phyloP scores from a whole-genome alignment of 2,113 vertebrate species.

The Erpornis zantholeuca region DNA sequence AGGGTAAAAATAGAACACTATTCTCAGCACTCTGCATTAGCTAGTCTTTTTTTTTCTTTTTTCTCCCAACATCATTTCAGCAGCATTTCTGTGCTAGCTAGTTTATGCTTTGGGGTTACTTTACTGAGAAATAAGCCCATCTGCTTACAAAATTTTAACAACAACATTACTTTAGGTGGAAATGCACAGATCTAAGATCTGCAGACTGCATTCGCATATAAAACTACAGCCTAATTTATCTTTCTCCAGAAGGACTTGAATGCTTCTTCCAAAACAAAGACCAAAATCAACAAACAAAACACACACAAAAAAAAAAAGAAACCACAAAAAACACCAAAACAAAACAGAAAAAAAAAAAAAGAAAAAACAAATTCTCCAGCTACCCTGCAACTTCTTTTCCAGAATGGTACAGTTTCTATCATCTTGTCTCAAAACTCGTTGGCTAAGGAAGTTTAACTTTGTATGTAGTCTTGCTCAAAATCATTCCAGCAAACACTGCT shows the following conservation, averaged over 20 bases:
- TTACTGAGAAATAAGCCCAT: not conserved
- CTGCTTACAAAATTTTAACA: constrained; percentile 23
- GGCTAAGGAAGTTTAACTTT: not conserved
- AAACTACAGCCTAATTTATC: not conserved
- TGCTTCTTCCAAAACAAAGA: not conserved
- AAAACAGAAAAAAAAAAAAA: not conserved
- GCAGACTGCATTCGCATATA: not conserved
- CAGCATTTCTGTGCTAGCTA: not conserved
- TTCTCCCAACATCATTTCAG: not conserved
- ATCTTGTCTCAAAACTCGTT: not conserved
- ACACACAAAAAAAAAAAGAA: not conserved
- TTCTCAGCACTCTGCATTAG: not conserved
- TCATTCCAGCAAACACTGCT: not conserved
- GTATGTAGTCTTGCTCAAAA: not conserved
- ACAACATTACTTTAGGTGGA: not conserved
- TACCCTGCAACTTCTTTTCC: not conserved
- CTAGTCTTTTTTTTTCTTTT: not conserved
- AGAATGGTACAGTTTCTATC: not conserved
- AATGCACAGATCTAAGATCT: not conserved
- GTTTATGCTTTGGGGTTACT: constrained; percentile 31
- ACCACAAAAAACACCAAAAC: not conserved
- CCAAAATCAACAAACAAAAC: not conserved
- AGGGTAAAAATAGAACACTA: constrained; percentile 14
- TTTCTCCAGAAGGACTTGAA: not conserved
- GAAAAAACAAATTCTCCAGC: not conserved